A percentile compares a stretch with the other conserved stretches of the same genome.
Evolutionary conservation across 2,888 invertebrate species (phyloP).

Genomic region (Chromoteleia sp.): DNA sequence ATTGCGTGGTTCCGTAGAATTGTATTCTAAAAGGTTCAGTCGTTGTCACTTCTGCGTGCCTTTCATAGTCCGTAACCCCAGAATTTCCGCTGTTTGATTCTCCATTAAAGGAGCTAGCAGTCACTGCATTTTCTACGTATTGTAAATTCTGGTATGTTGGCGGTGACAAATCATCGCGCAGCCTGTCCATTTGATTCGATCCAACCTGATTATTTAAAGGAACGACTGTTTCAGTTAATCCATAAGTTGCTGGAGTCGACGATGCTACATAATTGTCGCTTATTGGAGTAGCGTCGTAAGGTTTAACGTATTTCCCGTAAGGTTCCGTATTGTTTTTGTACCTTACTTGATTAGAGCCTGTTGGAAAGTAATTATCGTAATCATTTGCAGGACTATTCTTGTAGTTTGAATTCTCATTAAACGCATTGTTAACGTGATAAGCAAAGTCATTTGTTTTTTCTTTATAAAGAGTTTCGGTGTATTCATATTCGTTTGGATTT

Average conservation of each 20-base stretch:
- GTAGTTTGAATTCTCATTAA: slow-evolving; percentile 75
- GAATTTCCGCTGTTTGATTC: slow-evolving; percentile 45
- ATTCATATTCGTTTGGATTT: slow-evolving; percentile 48
- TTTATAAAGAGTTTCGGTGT: slow-evolving; percentile 62
- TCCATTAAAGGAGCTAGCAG: slow-evolving; percentile 15
- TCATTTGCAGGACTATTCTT: slow-evolving; percentile 72
- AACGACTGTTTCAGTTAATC: slow-evolving; percentile 66
- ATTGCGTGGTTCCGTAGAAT: slow-evolving; percentile 77
- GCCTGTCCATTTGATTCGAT: no score
- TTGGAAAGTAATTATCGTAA: slow-evolving; percentile 81
- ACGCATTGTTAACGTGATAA: slow-evolving; percentile 85
- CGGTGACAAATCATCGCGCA: slow-evolving; percentile 69
- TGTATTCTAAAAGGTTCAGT: slow-evolving; percentile 78
- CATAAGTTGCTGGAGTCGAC: slow-evolving; percentile 80
- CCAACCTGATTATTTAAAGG: slow-evolving; percentile 55
- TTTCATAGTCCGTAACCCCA: slow-evolving; percentile 59
- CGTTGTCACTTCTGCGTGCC: slow-evolving; percentile 68
- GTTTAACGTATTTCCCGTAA: slow-evolving; percentile 86
- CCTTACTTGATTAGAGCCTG: slow-evolving; percentile 77
- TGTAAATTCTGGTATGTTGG: slow-evolving; percentile 60
- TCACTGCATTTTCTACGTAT: slow-evolving; percentile 40
- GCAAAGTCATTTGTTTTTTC: slow-evolving; percentile 79
- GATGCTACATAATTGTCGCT: slow-evolving; percentile 80
- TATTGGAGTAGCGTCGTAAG: slow-evolving; percentile 84
- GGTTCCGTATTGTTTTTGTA: slow-evolving; percentile 85